These are phyloP conservation scores for Stratiolaelaps scimitus DNA, from an alignment of 1,140 invertebrate species.

Conservation along the genomic window DNA sequence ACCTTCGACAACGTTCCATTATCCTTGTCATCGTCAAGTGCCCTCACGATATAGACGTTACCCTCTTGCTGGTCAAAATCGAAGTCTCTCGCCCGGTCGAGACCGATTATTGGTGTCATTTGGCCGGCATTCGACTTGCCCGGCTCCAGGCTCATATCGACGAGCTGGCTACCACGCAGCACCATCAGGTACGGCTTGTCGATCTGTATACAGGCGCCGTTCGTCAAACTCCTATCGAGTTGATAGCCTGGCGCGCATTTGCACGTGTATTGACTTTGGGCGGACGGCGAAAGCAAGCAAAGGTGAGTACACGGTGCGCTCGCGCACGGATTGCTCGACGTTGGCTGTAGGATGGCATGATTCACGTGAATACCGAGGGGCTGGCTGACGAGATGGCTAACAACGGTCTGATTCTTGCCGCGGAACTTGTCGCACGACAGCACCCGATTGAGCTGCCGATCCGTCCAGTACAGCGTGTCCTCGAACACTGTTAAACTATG, in stretches of 20 bases:
- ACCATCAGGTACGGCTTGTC: slow-evolving; percentile 79
- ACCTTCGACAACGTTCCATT: slow-evolving; percentile 67
- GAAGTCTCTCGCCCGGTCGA: slow-evolving; percentile 72
- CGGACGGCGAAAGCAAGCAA: slow-evolving; percentile 62
- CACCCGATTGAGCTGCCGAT: slow-evolving; percentile 70
- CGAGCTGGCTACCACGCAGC: slow-evolving; percentile 71
- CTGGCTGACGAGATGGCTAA: slow-evolving; percentile 83
- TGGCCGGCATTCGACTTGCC: slow-evolving; percentile 56
- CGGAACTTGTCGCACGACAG: slow-evolving; percentile 78
- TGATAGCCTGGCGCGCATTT: slow-evolving; percentile 79
- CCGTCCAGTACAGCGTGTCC: slow-evolving; percentile 92
- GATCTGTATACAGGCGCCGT: slow-evolving; percentile 66
- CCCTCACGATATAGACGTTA: slow-evolving; percentile 70
- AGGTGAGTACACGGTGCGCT: slow-evolving; percentile 70
- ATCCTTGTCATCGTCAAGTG: slow-evolving; percentile 46
- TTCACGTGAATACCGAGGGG: slow-evolving; percentile 86
- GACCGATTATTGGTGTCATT: slow-evolving; percentile 73
- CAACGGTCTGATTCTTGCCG: slow-evolving; percentile 76
- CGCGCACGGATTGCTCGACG: slow-evolving; percentile 60
- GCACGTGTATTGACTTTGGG: slow-evolving; percentile 61
- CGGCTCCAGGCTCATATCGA: slow-evolving; percentile 59
- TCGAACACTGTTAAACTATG: slow-evolving; percentile 75
- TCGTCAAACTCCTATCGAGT: slow-evolving; percentile 44
- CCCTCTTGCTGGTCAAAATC: slow-evolving; percentile 78
- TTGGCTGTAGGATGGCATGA: slow-evolving; percentile 80